These are phyloP conservation scores for Hypercompe scribonia DNA, from an alignment of 2,888 invertebrate genomes.

Conservation along the genomic window DNA sequence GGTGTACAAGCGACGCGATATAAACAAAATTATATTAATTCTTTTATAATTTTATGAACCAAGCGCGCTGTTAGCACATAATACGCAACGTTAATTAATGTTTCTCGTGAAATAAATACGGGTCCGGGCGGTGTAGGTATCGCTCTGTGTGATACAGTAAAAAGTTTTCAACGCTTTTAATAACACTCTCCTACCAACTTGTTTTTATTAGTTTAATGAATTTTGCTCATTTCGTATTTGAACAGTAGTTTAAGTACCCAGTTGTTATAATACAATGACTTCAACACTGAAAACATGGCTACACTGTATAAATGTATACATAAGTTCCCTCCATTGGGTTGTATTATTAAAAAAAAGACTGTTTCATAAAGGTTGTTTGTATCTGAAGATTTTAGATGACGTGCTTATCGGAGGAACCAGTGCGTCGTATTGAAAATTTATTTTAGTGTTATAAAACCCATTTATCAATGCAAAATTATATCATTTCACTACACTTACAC, in stretches of 20 bases:
- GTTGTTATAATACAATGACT: neutral
- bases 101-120: slow-evolving; percentile 5
- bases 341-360: too few species aligned
- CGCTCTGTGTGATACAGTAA: neutral
- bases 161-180: slow-evolving; percentile 5
- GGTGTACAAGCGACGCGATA: neutral
- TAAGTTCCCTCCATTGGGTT: too few species aligned
- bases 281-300: neutral
- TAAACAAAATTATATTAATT: neutral
- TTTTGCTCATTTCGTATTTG: too few species aligned
- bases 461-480: too few species aligned
- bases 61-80: neutral
- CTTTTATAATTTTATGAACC: neutral
- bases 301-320: neutral
- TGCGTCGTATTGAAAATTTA: too few species aligned
- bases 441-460: too few species aligned
- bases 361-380: too few species aligned
- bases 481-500: too few species aligned
- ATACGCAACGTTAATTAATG: slow-evolving; percentile 3
- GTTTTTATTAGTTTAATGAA: slow-evolving; percentile 6
- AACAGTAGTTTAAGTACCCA: neutral
- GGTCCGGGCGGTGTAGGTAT: neutral
- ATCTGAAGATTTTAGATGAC: too few species aligned
- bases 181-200: neutral
- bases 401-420: too few species aligned